These are phyloP conservation scores for Julus scanicus DNA, from an alignment of 2,888 invertebrate species.

Conservation along the genomic window DNA sequence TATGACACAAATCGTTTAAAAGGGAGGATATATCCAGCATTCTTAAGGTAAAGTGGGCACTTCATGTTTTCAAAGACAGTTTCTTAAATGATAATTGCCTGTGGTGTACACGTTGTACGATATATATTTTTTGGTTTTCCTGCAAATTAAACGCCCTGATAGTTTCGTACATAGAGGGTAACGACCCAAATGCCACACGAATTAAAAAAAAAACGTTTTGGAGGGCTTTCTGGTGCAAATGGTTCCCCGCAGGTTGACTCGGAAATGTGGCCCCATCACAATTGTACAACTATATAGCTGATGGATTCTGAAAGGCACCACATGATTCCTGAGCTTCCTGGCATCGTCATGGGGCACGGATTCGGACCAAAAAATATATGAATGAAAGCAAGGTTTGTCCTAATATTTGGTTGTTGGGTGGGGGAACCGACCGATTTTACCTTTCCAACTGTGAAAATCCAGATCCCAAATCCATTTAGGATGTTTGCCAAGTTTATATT, in stretches of 20 bases:
- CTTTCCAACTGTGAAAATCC: too few species aligned
- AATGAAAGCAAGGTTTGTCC: neutral
- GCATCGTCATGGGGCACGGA: neutral
- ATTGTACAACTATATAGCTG: neutral
- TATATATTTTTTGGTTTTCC: neutral
- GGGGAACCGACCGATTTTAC: too few species aligned
- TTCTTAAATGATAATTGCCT: neutral
- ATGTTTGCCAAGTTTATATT: too few species aligned
- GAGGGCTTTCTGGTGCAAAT: constrained; percentile 6
- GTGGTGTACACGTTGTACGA: neutral
- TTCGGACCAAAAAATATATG: neutral
- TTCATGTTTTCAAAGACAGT: neutral
- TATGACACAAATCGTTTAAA: neutral
- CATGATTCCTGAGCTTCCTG: neutral
- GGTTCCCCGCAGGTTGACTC: neutral
- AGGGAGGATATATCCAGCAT: neutral
- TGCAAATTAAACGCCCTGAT: constrained; percentile 29
- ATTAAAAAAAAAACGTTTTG: neutral
- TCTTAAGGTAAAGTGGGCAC: neutral
- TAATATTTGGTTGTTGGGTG: neutral
- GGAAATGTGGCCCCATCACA: neutral
- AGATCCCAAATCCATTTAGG: too few species aligned
- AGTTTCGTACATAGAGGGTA: constrained; percentile 13
- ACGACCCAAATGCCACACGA: neutral
- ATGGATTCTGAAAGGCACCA: neutral